A percentile compares a stretch with the other conserved stretches of the same genome.
phyloP scores from a whole-genome alignment of 2,888 invertebrate species.

The Erebia epiphron region DNA sequence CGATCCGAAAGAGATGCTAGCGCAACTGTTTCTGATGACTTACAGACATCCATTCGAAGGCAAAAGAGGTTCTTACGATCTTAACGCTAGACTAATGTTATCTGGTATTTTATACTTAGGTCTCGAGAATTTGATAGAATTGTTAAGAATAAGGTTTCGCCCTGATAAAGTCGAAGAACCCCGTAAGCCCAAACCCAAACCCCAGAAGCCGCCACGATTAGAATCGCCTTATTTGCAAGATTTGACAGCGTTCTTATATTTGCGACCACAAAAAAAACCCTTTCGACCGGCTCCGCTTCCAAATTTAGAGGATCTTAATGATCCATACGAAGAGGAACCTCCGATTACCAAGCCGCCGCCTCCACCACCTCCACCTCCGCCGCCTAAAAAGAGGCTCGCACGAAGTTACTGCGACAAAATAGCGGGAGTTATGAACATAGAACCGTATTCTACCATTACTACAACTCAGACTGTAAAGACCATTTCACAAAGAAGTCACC shows the following conservation, averaged over 20 bases:
- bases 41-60: conserved; percentile 62
- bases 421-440: conserved; percentile 57
- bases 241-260: conserved; percentile 57
- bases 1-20: conserved; percentile 69
- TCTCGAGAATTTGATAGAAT: conserved; percentile 53
- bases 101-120: conserved; percentile 69
- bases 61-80: conserved; percentile 55
- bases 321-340: conserved; percentile 64
- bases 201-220: conserved; percentile 48
- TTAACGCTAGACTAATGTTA: conserved; percentile 66
- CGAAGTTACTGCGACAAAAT: conserved; percentile 59
- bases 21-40: conserved; percentile 59
- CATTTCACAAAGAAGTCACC: conserved; percentile 43
- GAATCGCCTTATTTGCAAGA: conserved; percentile 67
- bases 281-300: conserved; percentile 60
- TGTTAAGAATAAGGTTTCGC: conserved; percentile 58
- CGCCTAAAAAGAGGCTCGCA: conserved; percentile 63
- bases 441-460: conserved; percentile 49
- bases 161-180: conserved; percentile 47
- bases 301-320: conserved; percentile 63
- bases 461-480: conserved; percentile 48
- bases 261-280: conserved; percentile 50
- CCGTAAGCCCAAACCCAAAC: conserved; percentile 48
- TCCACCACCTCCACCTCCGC: conserved; percentile 63
- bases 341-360: conserved; percentile 56